phyloP scores from a whole-genome alignment of 2,113 vertebrate genomes.

The Phylloscopus whistleri region DNA sequence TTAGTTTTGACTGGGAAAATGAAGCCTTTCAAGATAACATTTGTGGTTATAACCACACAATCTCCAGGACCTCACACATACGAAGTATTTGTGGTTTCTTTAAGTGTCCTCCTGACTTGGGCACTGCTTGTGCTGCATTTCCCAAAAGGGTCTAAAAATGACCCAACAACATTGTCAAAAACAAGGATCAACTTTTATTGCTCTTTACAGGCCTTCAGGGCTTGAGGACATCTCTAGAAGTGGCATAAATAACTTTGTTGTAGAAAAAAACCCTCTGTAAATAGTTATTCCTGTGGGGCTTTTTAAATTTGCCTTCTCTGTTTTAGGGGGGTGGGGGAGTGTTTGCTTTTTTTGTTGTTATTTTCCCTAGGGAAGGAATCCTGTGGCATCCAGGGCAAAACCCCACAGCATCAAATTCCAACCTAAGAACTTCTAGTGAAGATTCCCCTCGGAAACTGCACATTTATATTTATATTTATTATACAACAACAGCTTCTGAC shows the following conservation, averaged over 20 bases:
- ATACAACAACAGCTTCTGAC: neutral
- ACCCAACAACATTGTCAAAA: neutral
- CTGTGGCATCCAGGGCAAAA: neutral
- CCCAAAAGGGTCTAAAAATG: neutral
- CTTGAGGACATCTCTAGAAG: neutral
- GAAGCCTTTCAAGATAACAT: neutral
- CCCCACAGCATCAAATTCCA: neutral
- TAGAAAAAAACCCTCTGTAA: neutral
- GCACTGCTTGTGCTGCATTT: neutral
- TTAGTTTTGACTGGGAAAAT: neutral
- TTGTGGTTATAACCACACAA: neutral
- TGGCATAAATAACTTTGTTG: neutral
- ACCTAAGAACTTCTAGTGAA: neutral
- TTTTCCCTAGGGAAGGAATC: neutral
- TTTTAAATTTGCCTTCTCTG: neutral
- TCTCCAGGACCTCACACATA: neutral
- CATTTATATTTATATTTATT: neutral
- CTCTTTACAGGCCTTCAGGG: neutral
- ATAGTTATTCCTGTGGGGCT: neutral
- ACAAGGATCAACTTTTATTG: neutral
- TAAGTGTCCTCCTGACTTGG: neutral
- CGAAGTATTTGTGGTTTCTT: neutral
- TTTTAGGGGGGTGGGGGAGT: rapidly evolving
- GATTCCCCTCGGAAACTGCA: neutral
- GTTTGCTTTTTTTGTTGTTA: neutral